Conservation (phyloP, 1,140 invertebrate species). For the Drosophila kohkoa region DNA sequence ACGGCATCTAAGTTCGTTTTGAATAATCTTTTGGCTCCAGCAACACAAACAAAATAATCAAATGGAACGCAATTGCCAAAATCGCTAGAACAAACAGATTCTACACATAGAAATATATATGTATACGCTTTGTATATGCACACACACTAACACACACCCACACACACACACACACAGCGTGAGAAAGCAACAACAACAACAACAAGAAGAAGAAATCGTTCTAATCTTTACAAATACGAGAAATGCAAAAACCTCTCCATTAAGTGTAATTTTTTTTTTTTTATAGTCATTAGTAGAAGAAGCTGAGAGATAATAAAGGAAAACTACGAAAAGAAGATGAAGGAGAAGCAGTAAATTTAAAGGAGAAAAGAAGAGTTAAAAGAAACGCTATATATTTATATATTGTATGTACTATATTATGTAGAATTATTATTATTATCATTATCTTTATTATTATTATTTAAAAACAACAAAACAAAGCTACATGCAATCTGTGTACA, state of each 20-base stretch:
- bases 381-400: conserved; percentile 62
- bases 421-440: conserved; percentile 68
- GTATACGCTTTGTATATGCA: conserved; percentile 30
- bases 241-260: conserved; percentile 53
- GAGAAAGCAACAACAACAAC: conserved; percentile 17
- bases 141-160: conserved; percentile 17
- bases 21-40: conserved; percentile 19
- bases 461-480: conserved; percentile 30
- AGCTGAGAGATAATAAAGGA: neutral
- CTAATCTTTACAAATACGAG: conserved; percentile 21
- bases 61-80: conserved; percentile 25
- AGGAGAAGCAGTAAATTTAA: neutral
- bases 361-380: neutral
- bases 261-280: conserved; percentile 68
- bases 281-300: conserved; percentile 54
- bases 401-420: conserved; percentile 65
- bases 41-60: neutral
- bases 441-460: conserved; percentile 50
- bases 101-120: conserved; percentile 1
- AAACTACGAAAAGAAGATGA: conserved; percentile 11
- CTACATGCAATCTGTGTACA: conserved; percentile 67
- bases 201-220: conserved; percentile 28
- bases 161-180: conserved; percentile 22
- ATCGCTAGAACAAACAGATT: conserved; percentile 29
- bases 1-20: conserved; percentile 48